Conservation (phyloP, 2,888 invertebrate genomes). For the Phalera bucephala region DNA sequence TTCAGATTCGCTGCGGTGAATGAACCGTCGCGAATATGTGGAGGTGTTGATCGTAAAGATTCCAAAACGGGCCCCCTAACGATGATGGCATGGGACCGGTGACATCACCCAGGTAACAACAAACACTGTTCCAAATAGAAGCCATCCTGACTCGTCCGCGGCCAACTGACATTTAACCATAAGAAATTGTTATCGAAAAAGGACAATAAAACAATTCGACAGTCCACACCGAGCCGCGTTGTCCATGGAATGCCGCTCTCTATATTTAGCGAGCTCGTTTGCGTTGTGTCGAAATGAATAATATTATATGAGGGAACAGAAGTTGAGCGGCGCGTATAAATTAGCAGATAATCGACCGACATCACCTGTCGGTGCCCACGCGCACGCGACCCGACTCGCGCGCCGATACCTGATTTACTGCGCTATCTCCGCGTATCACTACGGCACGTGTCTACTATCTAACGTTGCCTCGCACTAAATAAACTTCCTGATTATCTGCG, state of each 20-base stretch:
- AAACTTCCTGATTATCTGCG: constrained; percentile 53
- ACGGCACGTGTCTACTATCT: constrained; percentile 50
- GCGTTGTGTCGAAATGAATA: constrained; percentile 69
- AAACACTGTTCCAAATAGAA: constrained; percentile 57
- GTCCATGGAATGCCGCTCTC: constrained; percentile 65
- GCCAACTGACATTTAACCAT: constrained; percentile 60
- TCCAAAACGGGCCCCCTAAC: constrained; percentile 67
- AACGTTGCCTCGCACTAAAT: constrained; percentile 48
- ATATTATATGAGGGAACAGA: constrained; percentile 73
- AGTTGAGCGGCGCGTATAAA: constrained; percentile 72
- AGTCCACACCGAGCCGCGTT: constrained; percentile 60
- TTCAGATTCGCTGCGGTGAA: constrained; percentile 66
- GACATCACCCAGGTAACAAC: constrained; percentile 67
- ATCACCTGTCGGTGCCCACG: constrained; percentile 67
- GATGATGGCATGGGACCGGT: constrained; percentile 61
- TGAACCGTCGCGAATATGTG: constrained; percentile 72
- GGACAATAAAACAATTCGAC: constrained; percentile 66
- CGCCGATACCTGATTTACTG: constrained; percentile 48
- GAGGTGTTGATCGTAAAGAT: constrained; percentile 77
- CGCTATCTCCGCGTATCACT: constrained; percentile 42
- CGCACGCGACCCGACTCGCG: constrained; percentile 48
- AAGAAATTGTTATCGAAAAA: constrained; percentile 61
- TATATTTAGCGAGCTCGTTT: constrained; percentile 76
- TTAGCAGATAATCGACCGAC: constrained; percentile 72
- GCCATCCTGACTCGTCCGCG: constrained; percentile 28